phyloP scores from a whole-genome alignment of 2,113 vertebrate species.

The Esox niger region DNA sequence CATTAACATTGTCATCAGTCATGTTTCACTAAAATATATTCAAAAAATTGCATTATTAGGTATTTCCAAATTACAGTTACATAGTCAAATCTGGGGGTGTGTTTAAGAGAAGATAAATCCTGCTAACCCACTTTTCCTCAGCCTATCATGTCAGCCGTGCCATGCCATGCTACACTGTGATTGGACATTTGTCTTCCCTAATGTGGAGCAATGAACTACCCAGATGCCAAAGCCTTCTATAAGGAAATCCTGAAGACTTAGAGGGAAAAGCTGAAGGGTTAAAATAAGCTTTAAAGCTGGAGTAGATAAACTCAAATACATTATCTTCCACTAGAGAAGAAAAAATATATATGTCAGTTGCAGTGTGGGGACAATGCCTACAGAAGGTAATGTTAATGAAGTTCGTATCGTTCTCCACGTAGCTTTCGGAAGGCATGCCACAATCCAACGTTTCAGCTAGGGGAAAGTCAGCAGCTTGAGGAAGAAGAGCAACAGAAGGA shows the following conservation, averaged over 20 bases:
- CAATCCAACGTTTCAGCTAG: conserved; percentile 49
- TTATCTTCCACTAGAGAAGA: neutral
- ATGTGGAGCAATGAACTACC: conserved; percentile 14
- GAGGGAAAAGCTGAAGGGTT: conserved; percentile 27
- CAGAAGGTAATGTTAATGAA: too few species aligned
- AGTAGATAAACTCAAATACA: neutral
- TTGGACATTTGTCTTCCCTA: neutral
- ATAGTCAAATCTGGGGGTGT: neutral
- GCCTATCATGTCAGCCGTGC: neutral
- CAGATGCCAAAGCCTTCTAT: conserved; percentile 15
- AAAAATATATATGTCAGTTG: too few species aligned
- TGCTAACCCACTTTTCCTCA: neutral
- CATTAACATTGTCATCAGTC: too few species aligned
- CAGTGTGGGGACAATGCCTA: too few species aligned
- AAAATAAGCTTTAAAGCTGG: conserved; percentile 21
- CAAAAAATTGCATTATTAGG: too few species aligned
- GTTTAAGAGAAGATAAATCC: neutral
- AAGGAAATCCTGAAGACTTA: conserved; percentile 11
- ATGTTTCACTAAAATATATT: too few species aligned
- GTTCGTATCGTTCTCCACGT: too few species aligned
- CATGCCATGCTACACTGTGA: conserved; percentile 1
- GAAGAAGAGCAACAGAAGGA: too few species aligned
- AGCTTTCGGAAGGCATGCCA: neutral
- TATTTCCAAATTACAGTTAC: neutral
- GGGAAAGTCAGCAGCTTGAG: conserved; percentile 27